A percentile compares a stretch with the other conserved stretches of the same genome.
phyloP scores from a whole-genome alignment of 2,113 vertebrate genomes.

The Calypte anna region DNA sequence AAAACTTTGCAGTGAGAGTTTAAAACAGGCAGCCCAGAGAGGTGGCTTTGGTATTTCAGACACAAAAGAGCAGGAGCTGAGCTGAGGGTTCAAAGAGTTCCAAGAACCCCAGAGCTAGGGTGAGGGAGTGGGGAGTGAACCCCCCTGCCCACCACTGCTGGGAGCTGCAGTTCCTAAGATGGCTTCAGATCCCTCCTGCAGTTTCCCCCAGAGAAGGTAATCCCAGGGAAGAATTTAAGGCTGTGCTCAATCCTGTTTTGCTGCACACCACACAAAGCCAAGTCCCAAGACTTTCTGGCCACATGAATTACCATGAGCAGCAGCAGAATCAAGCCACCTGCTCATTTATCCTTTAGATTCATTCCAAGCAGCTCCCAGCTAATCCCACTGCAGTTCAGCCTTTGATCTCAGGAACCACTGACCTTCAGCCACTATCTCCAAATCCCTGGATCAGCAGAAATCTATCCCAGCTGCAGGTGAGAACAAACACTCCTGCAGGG shows the following conservation, averaged over 20 bases:
- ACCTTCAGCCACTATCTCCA: not conserved
- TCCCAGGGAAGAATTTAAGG: not conserved
- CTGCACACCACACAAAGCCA: not conserved
- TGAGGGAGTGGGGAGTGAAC: not conserved
- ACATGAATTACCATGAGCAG: not conserved
- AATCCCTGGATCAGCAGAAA: not conserved
- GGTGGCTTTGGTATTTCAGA: not conserved
- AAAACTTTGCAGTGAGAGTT: not conserved
- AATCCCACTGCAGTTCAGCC: not conserved
- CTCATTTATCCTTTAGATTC: not conserved
- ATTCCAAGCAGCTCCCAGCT: not conserved
- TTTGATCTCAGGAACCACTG: not conserved
- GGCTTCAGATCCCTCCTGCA: not conserved
- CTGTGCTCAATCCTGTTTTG: not conserved
- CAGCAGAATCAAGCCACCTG: not conserved
- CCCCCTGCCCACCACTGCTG: too few species aligned
- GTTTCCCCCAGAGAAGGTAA: not conserved
- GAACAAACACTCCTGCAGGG: not conserved
- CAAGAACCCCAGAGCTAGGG: not conserved
- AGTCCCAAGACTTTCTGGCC: not conserved
- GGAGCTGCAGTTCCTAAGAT: not conserved
- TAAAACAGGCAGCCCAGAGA: not conserved
- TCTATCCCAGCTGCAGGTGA: not conserved
- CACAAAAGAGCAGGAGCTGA: not conserved
- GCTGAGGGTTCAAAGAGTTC: not conserved